Conservation (phyloP, 2,797 vertebrate genomes). For the Chaunax sp. region DNA sequence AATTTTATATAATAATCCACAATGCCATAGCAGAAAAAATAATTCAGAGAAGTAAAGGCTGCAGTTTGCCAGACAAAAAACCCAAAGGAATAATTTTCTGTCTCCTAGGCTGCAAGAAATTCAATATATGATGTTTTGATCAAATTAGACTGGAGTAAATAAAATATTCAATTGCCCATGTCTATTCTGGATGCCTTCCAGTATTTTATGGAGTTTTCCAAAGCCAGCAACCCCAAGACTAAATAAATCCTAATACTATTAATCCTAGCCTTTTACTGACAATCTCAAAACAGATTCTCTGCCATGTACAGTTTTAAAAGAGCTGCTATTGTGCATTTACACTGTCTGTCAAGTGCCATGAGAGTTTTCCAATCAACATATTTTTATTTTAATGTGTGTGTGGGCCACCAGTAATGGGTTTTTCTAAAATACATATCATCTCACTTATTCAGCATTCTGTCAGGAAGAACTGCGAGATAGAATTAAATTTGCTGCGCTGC, state of each 20-base stretch:
- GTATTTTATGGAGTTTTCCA: conserved; percentile 23
- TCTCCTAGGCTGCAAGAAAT: conserved; percentile 45
- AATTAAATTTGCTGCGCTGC: conserved; percentile 83
- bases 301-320: conserved; percentile 58
- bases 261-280: conserved; percentile 40
- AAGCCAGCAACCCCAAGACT: conserved; percentile 34
- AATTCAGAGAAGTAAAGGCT: conserved; percentile 44
- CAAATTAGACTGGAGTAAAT: conserved; percentile 61
- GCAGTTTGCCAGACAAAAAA: conserved; percentile 21
- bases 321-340: conserved; percentile 54
- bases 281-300: conserved; percentile 44
- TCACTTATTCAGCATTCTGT: conserved; percentile 85
- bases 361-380: conserved; percentile 69
- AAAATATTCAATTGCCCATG: conserved; percentile 55
- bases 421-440: conserved; percentile 79
- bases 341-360: conserved; percentile 74
- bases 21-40: conserved; percentile 45
- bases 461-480: conserved; percentile 75
- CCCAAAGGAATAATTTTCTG: conserved; percentile 47
- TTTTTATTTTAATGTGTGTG: conserved; percentile 75
- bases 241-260: conserved; percentile 41
- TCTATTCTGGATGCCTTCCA: conserved; percentile 41
- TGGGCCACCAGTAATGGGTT: conserved; percentile 76
- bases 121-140: conserved; percentile 54
- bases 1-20: conserved; percentile 61